These are phyloP conservation scores for Rattus norvegicus DNA, from an alignment of 2,113 vertebrate genomes.

Conservation along the genomic window DNA sequence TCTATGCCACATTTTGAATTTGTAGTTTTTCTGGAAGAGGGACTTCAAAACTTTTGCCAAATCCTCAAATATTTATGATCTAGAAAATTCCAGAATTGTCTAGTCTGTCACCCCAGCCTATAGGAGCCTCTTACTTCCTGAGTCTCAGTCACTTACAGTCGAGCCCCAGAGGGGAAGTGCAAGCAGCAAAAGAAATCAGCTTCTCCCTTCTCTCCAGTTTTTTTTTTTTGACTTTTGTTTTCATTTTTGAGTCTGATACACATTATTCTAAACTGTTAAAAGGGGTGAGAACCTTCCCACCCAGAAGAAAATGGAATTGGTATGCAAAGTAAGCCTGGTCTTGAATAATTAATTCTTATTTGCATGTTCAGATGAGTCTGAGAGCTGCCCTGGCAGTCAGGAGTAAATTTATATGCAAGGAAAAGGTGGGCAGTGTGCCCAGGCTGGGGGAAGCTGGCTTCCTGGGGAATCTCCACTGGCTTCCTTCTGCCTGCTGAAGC, in stretches of 20 bases:
- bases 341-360: constrained; percentile 82
- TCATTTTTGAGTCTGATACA: constrained; percentile 72
- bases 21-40: background rate
- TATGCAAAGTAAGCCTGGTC: constrained; percentile 78
- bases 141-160: background rate
- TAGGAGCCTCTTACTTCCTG: background rate
- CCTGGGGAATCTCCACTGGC: background rate
- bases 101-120: background rate
- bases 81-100: constrained; percentile 9
- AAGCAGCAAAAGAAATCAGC: background rate
- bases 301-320: constrained; percentile 80
- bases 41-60: background rate
- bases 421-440: constrained; percentile 17
- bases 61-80: background rate
- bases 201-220: background rate
- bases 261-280: constrained; percentile 83
- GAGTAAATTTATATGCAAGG: constrained; percentile 62
- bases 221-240: constrained; percentile 68
- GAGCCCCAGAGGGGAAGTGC: background rate
- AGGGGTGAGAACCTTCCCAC: constrained; percentile 82
- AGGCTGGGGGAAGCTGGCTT: background rate
- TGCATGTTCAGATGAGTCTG: constrained; percentile 79
- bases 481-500: background rate
- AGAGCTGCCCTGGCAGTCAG: constrained; percentile 58
- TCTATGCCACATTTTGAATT: background rate